Evolutionary conservation across 2,888 invertebrate species (phyloP), one percentile per base, ranked within the genome.

Genomic region (Platycheirus rosarum): DNA sequence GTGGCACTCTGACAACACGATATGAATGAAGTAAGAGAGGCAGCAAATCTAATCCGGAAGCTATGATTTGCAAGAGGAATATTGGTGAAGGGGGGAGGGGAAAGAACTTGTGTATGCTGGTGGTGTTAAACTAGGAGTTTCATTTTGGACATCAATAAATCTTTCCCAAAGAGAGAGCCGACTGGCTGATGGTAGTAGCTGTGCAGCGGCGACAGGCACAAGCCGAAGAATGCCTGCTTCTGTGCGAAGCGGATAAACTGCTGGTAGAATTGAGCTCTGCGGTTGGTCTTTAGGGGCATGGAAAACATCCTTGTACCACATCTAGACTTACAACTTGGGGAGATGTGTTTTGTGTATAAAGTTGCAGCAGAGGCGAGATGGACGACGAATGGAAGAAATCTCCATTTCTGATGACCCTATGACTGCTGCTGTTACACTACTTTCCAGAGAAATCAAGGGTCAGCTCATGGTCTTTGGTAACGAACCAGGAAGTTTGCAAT

Each of bases 391-490:
- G 60, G 44, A 63, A 68, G 57, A 77, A 73, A 82, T 70, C 73
- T 63, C 77, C 63, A 77, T 82, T 71, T 82, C 66, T 32, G 82
- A 77, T 77, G 82, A 82, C n/a, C 82, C 82, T 82, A 82, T 73
- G 82, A 82, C 82, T 77, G 62, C 60, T 76, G 76, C 62, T 82
- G 76, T 82, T 76, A n/a, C n/a, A 77, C 77, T 77, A 73, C 77
- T 82, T 76, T 82, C 48, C 44, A 11, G 37, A 73, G 66, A 76
- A 76, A 82, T 77, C 82, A 82, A 68, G 82, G 82, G 82, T 82
- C 82, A 82, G 77, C 77, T 82, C 82, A 77, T 82, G 82, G 82
- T 71, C 77, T 68, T 42, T 73, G 77, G 82, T 77, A 76, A 76
- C 71, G 77, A 82, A 82, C 77, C 77, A 82, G 82, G 82, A 82